phyloP scores from a whole-genome alignment of 2,888 invertebrate genomes.

The Cremastobaeus sp. region DNA sequence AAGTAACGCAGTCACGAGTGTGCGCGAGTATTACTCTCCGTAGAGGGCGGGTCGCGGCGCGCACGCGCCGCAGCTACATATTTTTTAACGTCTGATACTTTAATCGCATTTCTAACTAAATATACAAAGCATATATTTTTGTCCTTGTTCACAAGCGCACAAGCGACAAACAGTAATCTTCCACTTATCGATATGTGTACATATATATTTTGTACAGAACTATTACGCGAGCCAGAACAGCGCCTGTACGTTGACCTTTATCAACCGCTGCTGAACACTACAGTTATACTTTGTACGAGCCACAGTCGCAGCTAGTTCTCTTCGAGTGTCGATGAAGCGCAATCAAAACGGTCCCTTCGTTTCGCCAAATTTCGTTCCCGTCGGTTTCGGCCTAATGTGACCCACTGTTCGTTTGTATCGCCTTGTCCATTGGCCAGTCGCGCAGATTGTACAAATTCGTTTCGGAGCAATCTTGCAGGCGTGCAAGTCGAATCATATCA shows the following conservation, averaged over 20 bases:
- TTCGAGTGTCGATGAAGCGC: background rate
- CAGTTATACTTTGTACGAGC: conserved; percentile 29
- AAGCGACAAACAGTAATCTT: conserved; percentile 37
- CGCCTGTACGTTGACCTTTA: no score
- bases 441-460: no score
- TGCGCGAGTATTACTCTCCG: conserved; percentile 49
- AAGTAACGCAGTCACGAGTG: conserved; percentile 26
- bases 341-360: no score
- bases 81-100: conserved; percentile 30
- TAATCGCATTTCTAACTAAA: conserved; percentile 35
- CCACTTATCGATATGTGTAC: conserved; percentile 39
- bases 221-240: conserved; percentile 16
- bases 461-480: no score
- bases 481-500: no score
- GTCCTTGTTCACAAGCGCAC: conserved; percentile 41
- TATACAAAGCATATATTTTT: conserved; percentile 25
- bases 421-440: no score
- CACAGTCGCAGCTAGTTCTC: background rate
- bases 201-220: conserved; percentile 55
- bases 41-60: conserved; percentile 11
- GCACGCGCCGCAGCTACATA: conserved; percentile 28
- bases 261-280: conserved; percentile 18
- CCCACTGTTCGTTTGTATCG: no score
- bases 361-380: no score
- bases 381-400: no score